Base-by-base conservation (phyloP, 1,140 invertebrate genomes). In the Camponotus floridanus region DNA sequence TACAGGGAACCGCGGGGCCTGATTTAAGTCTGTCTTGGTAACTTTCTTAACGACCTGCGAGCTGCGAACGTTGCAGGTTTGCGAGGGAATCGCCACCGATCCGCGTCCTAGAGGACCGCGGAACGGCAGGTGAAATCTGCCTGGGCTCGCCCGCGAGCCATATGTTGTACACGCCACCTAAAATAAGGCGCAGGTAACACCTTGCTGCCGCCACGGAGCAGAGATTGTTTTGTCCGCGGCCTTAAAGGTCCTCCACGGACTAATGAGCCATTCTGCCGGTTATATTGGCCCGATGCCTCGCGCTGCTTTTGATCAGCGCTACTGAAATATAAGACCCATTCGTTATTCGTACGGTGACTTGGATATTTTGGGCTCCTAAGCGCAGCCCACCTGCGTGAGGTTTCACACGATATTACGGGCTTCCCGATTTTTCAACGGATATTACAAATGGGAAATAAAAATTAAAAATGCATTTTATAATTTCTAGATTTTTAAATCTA, bases 201-300 rank as follows among this genome's bases (percentile, higher is more conserved):
- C 91, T 92, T 92, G 91, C 86, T 86, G 83, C 86, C 90, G 55
- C 78, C 42, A 59, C 70, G 59, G 64, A 67, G 45, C 83, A n/a
- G 91, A 92, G 91, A 93, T 93, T 93, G 92, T 93, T 93, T 93
- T 84, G 90, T 91, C 85, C 87, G 64, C 4, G 31, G 76, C 33
- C 86, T 90, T 61, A 78, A 86, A 92, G 87, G 87, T 91, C 86
- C 85, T 86, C 81, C 83, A 80, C 61, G 76, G 78, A 21, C 89
- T 93, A 91, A 92, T 92, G 90, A 92, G 88, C 88, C 73, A 91
- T 84, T 87, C 86, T 71, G 42, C 64, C 78, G 26, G 68, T 64
- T 51, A 88, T 87, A 92, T 88, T 87, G 86, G 78, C 85, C 65
- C 59, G 71, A 64, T 64, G 33, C 59, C 45, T 67, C 39, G 55